Percentiles rank a stretch among this genome's conserved stretches.
Conservation (phyloP, 2,113 vertebrate genomes). For the Perca flavescens region DNA sequence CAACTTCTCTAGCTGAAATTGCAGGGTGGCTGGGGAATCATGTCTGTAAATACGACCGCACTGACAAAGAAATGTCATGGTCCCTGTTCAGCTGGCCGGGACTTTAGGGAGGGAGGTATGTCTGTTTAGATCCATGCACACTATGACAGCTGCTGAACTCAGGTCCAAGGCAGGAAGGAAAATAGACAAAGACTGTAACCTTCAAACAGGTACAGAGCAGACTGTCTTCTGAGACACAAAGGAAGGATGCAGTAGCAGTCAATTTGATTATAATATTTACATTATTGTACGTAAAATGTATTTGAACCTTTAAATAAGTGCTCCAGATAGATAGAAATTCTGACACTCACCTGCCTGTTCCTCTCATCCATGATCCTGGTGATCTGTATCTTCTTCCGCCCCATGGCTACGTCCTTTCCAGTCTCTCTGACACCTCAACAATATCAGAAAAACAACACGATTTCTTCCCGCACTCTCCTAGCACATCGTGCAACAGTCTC, state of each 20-base stretch:
- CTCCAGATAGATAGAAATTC: not conserved
- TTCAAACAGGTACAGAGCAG: conserved; percentile 40
- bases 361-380: conserved; percentile 99
- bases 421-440: conserved; percentile 88
- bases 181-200: conserved; percentile 32
- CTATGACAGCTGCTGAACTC: conserved; percentile 69
- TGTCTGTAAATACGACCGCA: conserved; percentile 80
- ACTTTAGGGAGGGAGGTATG: conserved; percentile 71
- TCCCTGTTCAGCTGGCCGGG: conserved; percentile 69
- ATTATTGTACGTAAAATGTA: not conserved
- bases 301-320: not conserved
- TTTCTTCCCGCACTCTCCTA: conserved; percentile 87
- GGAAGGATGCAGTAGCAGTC: not conserved
- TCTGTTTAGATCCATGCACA: conserved; percentile 73
- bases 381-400: conserved; percentile 99
- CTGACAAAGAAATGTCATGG: conserved; percentile 81
- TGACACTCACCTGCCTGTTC: conserved; percentile 94
- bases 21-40: conserved; percentile 80
- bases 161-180: conserved; percentile 44
- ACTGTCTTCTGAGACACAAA: conserved; percentile 11
- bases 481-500: conserved; percentile 89
- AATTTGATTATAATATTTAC: not conserved
- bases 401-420: conserved; percentile 89
- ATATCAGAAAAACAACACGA: conserved; percentile 88
- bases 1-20: conserved; percentile 81